Percentiles rank a stretch among this genome's conserved stretches.
Evolutionary conservation across 2,113 vertebrate species (phyloP).

Genomic region (Malurus elegans): DNA sequence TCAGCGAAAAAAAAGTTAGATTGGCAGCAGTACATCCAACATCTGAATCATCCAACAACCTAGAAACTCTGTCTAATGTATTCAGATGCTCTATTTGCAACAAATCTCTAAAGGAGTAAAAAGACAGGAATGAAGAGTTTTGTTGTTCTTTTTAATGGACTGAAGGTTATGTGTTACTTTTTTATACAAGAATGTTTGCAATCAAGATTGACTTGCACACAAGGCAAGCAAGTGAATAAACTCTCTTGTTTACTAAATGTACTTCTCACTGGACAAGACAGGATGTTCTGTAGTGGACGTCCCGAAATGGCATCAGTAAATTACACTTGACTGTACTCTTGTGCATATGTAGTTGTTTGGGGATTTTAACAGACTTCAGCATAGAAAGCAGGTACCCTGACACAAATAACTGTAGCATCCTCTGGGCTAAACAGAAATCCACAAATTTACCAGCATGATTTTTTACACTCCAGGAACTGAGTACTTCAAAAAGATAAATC

Average conservation of each 20-base stretch:
- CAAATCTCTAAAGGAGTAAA: not conserved
- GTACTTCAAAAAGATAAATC: not conserved
- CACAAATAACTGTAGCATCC: not conserved
- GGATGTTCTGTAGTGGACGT: not conserved
- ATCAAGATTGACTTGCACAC: not conserved
- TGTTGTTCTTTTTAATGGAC: not conserved
- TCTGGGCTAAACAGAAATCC: not conserved
- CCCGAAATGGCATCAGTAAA: not conserved
- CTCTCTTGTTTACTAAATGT: accelerated
- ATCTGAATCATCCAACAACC: not conserved
- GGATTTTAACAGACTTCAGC: not conserved
- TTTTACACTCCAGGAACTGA: not conserved
- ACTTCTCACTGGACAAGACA: not conserved
- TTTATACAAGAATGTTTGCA: not conserved
- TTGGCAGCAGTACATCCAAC: not conserved
- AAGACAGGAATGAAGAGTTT: not conserved
- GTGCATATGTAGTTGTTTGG: not conserved
- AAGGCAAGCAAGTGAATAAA: not conserved
- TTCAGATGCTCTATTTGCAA: not conserved
- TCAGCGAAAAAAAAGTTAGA: not conserved
- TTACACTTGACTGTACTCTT: not conserved
- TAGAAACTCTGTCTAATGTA: not conserved
- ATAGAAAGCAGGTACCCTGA: not conserved
- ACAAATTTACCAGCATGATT: not conserved
- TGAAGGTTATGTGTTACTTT: not conserved